These are phyloP conservation scores for Aleiodes sp. DNA, from an alignment of 1,140 invertebrate species.

Conservation along the genomic window DNA sequence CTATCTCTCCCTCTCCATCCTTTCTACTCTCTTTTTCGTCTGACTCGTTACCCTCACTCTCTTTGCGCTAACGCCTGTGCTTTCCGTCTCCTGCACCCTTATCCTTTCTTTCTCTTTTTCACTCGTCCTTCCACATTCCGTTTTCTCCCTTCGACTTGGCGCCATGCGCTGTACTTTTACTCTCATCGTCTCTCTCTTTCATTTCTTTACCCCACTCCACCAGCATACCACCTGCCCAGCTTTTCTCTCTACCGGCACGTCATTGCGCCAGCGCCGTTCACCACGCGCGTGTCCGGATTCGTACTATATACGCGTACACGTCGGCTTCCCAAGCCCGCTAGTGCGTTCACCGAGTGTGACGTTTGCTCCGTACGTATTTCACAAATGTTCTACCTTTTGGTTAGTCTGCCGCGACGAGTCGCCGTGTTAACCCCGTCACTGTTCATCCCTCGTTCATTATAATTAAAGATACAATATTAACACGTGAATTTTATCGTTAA, in stretches of 20 bases:
- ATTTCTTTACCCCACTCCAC: neutral
- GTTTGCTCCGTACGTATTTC: slow-evolving; percentile 7
- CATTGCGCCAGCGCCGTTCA: slow-evolving; percentile 32
- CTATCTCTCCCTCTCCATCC: neutral
- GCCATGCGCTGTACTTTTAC: no score
- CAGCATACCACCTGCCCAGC: neutral
- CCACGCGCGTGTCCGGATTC: slow-evolving; percentile 33
- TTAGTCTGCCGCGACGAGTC: slow-evolving; percentile 43
- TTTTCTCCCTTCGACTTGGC: no score
- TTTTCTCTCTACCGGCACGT: neutral
- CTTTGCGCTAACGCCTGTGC: neutral
- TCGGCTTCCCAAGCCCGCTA: neutral
- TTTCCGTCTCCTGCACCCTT: neutral
- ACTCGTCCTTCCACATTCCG: neutral
- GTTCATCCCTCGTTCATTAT: slow-evolving; percentile 18
- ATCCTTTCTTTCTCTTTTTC: neutral
- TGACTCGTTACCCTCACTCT: neutral
- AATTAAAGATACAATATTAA: no score
- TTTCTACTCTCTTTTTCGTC: neutral
- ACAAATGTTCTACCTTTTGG: slow-evolving; percentile 34
- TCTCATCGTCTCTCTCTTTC: neutral
- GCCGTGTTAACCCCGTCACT: slow-evolving; percentile 31
- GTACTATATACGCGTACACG: slow-evolving; percentile 29
- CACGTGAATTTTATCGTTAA: no score
- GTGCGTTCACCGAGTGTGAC: neutral